phyloP scores from a whole-genome alignment of 2,888 invertebrate species.

The Microplitis manilae region DNA sequence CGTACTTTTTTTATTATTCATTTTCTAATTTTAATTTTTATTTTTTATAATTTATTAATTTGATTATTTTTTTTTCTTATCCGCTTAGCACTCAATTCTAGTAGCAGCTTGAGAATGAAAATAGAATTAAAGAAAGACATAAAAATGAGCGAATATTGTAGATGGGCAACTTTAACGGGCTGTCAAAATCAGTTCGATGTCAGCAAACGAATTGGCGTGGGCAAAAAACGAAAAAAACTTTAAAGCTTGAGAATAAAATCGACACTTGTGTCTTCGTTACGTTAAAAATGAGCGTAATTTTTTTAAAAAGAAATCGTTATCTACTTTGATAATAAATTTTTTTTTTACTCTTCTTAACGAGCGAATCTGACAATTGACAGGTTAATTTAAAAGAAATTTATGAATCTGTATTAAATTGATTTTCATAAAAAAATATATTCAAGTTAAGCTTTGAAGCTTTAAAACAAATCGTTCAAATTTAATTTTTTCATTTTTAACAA shows the following conservation, averaged over 20 bases:
- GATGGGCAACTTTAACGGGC: neutral
- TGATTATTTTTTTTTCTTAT: neutral
- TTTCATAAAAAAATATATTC: too few relatives aligned
- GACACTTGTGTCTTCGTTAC: neutral
- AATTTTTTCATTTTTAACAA: too few relatives aligned
- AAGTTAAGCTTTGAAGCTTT: too few relatives aligned
- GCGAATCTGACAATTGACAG: too few relatives aligned
- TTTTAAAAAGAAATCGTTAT: too few relatives aligned
- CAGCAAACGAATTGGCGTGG: neutral
- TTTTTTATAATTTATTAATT: slow-evolving; percentile 2
- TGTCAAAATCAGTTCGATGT: slow-evolving; percentile 9
- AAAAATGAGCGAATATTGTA: neutral
- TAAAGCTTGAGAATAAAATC: neutral
- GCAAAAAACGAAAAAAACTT: neutral
- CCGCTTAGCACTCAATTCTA: neutral
- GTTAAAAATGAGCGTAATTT: neutral
- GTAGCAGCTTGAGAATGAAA: too few relatives aligned
- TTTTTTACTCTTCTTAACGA: too few relatives aligned
- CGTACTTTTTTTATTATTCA: slow-evolving; percentile 18
- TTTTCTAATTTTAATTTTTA: neutral
- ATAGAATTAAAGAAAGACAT: neutral
- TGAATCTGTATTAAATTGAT: too few relatives aligned
- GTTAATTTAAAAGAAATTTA: too few relatives aligned
- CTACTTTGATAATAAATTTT: too few relatives aligned
- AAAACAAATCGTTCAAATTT: too few relatives aligned